These are phyloP conservation scores for Apoderus coryli DNA, from an alignment of 2,888 invertebrate species.

Conservation along the genomic window DNA sequence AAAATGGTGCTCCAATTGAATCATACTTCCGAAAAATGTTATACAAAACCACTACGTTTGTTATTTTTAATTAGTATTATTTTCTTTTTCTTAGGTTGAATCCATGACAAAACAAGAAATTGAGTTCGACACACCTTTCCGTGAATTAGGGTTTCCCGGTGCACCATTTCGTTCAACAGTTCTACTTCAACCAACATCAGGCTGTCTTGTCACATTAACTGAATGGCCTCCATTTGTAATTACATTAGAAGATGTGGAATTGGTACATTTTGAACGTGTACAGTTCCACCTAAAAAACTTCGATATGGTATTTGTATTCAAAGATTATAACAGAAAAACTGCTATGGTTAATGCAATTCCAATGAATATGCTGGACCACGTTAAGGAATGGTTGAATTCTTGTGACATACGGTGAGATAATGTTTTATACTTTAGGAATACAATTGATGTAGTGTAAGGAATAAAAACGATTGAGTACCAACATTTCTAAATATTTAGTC, in stretches of 20 bases:
- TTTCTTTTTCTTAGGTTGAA: constrained; percentile 45
- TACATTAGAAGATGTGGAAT: constrained; percentile 90
- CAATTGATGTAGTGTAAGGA: no score
- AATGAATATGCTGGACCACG: constrained; percentile 97
- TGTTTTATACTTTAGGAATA: no score
- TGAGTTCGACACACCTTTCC: constrained; percentile 97
- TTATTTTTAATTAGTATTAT: constrained; percentile 6
- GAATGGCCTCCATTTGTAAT: constrained; percentile 99
- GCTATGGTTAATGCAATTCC: constrained; percentile 99
- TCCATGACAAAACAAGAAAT: constrained; percentile 91
- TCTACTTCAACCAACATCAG: constrained; percentile 90
- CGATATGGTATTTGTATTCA: constrained; percentile 99
- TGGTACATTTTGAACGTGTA: constrained; percentile 98
- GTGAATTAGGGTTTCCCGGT: constrained; percentile 95
- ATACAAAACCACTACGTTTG: no score
- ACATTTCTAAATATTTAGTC: no score
- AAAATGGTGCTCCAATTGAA: no score
- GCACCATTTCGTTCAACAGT: constrained; percentile 95
- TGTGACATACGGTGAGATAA: constrained; percentile 48
- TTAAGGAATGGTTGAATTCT: constrained; percentile 93
- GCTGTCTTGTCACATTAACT: constrained; percentile 92
- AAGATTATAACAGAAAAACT: constrained; percentile 88
- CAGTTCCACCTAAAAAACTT: constrained; percentile 98
- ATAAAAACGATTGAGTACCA: no score
- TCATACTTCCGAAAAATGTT: not conserved